Evolutionary conservation across 2,888 invertebrate genomes (phyloP).

Genomic region (Polydrusus tereticollis): DNA sequence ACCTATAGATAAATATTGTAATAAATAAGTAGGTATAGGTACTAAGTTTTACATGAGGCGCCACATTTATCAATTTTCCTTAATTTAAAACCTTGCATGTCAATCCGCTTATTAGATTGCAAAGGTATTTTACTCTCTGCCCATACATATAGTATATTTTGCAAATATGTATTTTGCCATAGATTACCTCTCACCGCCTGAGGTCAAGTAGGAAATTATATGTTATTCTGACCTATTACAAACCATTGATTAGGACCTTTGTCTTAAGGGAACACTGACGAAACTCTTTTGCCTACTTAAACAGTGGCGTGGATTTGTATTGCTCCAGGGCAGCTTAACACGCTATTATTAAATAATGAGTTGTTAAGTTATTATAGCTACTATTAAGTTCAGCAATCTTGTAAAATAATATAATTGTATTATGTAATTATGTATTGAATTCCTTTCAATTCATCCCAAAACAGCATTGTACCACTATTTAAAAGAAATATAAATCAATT

Average conservation of each 20-base stretch:
- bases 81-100: background rate
- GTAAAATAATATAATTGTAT: background rate
- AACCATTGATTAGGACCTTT: background rate
- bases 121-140: background rate
- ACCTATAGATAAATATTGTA: too few species aligned
- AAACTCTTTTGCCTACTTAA: background rate
- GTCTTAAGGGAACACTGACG: slow-evolving; percentile 9
- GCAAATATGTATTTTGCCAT: slow-evolving; percentile 11
- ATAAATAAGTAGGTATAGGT: too few species aligned
- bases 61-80: background rate
- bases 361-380: background rate
- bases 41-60: too few species aligned
- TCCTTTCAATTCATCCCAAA: too few species aligned
- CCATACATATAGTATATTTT: background rate
- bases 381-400: background rate
- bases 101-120: background rate
- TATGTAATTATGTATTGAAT: background rate
- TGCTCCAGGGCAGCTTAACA: background rate
- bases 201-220: slow-evolving; percentile 14
- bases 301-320: background rate
- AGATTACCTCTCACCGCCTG: slow-evolving; percentile 34
- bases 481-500: too few species aligned
- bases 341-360: background rate
- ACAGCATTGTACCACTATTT: too few species aligned
- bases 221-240: slow-evolving; percentile 36